phyloP scores from a whole-genome alignment of 2,888 invertebrate genomes.

The Hoplodrina blanda region DNA sequence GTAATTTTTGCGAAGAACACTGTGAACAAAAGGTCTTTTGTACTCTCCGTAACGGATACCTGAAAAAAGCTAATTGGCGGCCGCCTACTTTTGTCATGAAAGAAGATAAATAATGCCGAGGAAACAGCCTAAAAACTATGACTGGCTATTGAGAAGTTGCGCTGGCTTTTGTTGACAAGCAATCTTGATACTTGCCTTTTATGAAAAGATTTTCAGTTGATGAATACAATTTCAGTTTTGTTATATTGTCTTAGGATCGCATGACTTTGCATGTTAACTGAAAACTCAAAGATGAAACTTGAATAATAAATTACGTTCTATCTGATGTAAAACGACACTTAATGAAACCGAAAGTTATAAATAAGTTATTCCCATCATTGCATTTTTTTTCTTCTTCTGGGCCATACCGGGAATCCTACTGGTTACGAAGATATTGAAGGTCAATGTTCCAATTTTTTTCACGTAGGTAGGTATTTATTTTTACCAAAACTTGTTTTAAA shows the following conservation, averaged over 20 bases:
- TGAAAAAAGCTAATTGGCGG: conserved; percentile 58
- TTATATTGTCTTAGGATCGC: background rate
- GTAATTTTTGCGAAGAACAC: conserved; percentile 79
- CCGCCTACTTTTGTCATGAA: conserved; percentile 38
- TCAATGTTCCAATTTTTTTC: no score
- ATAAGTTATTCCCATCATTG: no score
- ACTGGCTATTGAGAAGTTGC: conserved; percentile 36
- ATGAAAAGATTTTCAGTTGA: conserved; percentile 5
- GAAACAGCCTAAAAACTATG: conserved; percentile 48
- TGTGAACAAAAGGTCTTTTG: conserved; percentile 69
- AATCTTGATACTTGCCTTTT: conserved; percentile 32
- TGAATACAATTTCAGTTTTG: background rate
- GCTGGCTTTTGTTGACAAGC: conserved; percentile 36
- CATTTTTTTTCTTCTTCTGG: no score
- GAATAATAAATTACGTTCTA: no score
- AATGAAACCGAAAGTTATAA: no score
- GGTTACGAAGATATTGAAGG: no score
- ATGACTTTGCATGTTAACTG: background rate
- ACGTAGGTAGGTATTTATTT: no score
- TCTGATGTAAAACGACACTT: no score
- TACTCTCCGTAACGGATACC: conserved; percentile 58
- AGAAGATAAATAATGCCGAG: conserved; percentile 42
- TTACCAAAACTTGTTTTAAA: no score
- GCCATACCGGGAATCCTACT: no score
- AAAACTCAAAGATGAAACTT: background rate